Evolutionary conservation across 2,888 invertebrate genomes (phyloP), one percentile per base, ranked within the genome.

Genomic region (Amblyteles armatorius): DNA sequence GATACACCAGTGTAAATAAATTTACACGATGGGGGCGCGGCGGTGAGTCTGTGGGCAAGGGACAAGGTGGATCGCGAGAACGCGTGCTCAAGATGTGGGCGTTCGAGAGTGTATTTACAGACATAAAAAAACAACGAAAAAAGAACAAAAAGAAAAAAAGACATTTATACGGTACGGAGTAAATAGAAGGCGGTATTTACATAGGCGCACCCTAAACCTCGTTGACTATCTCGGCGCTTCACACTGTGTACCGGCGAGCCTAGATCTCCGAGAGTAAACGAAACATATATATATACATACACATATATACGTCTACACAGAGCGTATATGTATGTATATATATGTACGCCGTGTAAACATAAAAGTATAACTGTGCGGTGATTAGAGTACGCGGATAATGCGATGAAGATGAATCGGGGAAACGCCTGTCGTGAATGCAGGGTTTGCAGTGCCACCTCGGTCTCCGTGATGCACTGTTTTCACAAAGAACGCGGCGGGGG

Each of bases 141-240:
- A 48, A 40, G 2, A 40, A 40, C 11, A 36, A 48, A 82, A 76
- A 71, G 76, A 82, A 69, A 78, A 83, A 83, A 55, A 55, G 3
- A 22, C 76, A 76, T 83, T 83, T 83, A 79, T 65, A 55, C 74
- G 48, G 74, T 16, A 55, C 60, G 55, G 71, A 71, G 79, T 74
- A 74, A 83, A 83, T 76, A 79, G 36, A 76, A 22, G 22, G 44
- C 44, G 33, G 63, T 83, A 76, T 83, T 83, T 83, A 71, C 3
- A 63, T 83, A 83, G 83, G 79, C 83, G 83, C 79, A 63, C 79
- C 83, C 76, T 55, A 71, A 79, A 79, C 65, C 63, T 76, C 67
- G 65, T 48, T 55, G 68, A 36, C 69, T 79, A 44, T 6, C 50
- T 50, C n/a, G 16, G 16, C 19, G 55, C 16, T 55, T 55, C 55